Conservation (phyloP, 2,113 vertebrate genomes). For the Dascyllus trimaculatus region DNA sequence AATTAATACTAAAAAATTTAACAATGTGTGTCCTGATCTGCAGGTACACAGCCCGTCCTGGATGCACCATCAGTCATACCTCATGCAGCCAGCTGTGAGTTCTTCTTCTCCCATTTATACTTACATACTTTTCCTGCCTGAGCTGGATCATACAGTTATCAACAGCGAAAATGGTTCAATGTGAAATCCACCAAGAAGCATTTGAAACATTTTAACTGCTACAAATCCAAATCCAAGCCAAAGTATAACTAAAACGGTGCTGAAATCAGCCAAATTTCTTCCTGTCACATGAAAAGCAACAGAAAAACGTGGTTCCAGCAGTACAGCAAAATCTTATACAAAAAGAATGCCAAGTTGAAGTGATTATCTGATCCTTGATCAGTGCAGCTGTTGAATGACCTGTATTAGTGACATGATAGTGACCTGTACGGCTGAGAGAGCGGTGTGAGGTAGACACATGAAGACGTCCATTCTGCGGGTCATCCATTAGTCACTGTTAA, state of each 20-base stretch:
- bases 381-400: no score
- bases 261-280: neutral
- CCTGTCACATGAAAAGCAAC: no score
- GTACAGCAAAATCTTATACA: no score
- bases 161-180: neutral
- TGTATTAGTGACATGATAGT: no score
- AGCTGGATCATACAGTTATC: neutral
- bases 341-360: no score
- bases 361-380: no score
- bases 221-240: neutral
- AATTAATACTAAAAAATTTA: neutral
- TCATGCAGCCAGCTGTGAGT: slow-evolving; percentile 91
- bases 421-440: no score
- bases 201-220: neutral
- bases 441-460: no score
- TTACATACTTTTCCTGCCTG: neutral
- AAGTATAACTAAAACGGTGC: neutral
- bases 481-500: no score
- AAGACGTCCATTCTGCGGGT: no score
- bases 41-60: slow-evolving; percentile 92
- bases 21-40: slow-evolving; percentile 2
- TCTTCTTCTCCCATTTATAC: neutral
- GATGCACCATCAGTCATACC: slow-evolving; percentile 96
- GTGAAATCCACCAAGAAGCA: neutral
- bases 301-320: no score